These are phyloP conservation scores for Antennarius striatus DNA, from an alignment of 2,113 vertebrate genomes.

Conservation along the genomic window DNA sequence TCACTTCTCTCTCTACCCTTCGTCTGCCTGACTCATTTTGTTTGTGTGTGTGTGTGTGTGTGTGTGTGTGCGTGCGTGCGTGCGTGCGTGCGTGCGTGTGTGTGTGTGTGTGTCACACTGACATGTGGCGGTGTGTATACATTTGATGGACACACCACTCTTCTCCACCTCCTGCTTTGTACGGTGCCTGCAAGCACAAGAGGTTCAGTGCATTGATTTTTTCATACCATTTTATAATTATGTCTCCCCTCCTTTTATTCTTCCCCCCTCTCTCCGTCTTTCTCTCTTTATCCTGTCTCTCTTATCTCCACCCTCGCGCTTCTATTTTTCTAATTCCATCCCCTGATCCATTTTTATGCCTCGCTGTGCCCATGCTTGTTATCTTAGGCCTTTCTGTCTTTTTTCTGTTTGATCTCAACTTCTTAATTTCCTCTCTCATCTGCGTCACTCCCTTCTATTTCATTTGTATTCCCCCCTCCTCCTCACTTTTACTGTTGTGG, in stretches of 20 bases:
- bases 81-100: constrained; percentile 12
- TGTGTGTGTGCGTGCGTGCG: constrained; percentile 11
- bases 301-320: constrained; percentile 55
- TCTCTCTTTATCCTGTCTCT: constrained; percentile 61
- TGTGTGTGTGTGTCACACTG: constrained; percentile 12
- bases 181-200: constrained; percentile 49
- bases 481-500: not conserved
- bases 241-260: constrained; percentile 52
- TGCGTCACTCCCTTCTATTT: constrained; percentile 50
- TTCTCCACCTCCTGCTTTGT: constrained; percentile 50
- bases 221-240: constrained; percentile 72
- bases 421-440: constrained; percentile 74
- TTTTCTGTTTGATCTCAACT: constrained; percentile 71
- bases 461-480: constrained; percentile 12
- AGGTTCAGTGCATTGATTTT: constrained; percentile 64
- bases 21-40: constrained; percentile 61
- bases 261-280: constrained; percentile 5
- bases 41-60: constrained; percentile 27
- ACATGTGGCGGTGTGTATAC: constrained; percentile 19
- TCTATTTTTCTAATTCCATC: constrained; percentile 67
- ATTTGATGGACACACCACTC: constrained; percentile 48
- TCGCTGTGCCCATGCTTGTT: constrained; percentile 66
- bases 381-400: constrained; percentile 60
- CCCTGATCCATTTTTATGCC: constrained; percentile 69
- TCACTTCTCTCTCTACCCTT: constrained; percentile 61